Evolutionary conservation across 2,113 vertebrate genomes (phyloP).

Genomic region (Machaerirhynchus nigripectus): DNA sequence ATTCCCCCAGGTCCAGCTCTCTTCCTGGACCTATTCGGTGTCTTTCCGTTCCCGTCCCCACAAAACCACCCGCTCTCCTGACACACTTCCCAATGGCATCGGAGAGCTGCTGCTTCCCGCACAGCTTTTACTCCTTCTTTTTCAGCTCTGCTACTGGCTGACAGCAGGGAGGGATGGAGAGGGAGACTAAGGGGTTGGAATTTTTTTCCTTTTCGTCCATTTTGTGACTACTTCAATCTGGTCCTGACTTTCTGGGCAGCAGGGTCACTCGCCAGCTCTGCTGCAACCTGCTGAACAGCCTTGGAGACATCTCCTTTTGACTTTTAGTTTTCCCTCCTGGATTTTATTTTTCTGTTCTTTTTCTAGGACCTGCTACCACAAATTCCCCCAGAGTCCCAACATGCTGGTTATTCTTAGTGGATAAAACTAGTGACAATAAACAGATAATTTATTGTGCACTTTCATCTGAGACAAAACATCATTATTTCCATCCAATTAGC

Average conservation of each 20-base stretch:
- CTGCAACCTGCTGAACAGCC: not conserved
- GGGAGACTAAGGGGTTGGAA: not conserved
- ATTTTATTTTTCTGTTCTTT: not conserved
- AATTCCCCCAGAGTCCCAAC: not conserved
- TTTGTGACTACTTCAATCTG: not conserved
- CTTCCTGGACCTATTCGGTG: accelerated
- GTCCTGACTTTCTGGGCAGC: not conserved
- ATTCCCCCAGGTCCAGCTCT: not conserved
- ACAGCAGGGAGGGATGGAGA: not conserved
- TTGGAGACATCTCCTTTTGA: not conserved
- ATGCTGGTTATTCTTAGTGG: not conserved
- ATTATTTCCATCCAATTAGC: constrained; percentile 16
- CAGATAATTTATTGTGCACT: not conserved
- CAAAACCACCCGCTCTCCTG: not conserved
- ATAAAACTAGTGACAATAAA: not conserved
- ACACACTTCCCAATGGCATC: not conserved
- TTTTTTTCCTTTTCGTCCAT: not conserved
- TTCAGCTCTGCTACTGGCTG: not conserved
- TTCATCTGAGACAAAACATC: not conserved
- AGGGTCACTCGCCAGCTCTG: not conserved
- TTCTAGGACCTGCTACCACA: not conserved
- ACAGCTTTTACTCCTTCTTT: not conserved
- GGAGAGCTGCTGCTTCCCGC: not conserved
- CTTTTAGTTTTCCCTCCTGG: not conserved
- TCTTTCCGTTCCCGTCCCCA: not conserved